Base-by-base conservation (phyloP, 2,797 vertebrate genomes). In the Rhyacichthys aspro region DNA sequence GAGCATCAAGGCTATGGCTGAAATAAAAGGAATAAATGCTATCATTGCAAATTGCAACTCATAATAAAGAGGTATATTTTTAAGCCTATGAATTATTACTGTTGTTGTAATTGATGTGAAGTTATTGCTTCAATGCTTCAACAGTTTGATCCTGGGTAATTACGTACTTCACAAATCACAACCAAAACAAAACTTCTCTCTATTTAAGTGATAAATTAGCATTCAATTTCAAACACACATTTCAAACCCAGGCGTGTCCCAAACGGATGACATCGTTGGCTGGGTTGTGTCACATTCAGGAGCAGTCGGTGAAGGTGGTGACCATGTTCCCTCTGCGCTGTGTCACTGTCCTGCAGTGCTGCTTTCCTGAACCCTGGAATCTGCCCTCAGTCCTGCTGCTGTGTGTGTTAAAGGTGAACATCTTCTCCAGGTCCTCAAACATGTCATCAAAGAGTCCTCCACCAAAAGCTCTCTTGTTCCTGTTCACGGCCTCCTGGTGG, bases 321-420 rank as follows among this genome's bases (percentile, higher is more conserved):
- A 99, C 97, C 96, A 98, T 98, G 86, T 99, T 99, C 56, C 97
- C 98, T 83, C 94, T 87, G 7, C 97, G 92, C 76, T 99, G 94
- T 2, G 97, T 99, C 86, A 98, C 96, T 79, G 97, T 98, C 89
- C 95, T 95, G 80, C 98, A 99, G 83, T 98, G 95, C 67, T 90
- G 93, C 88, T 97, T 96, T 43, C 87, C 93, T n/a, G 96, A 89
- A 62, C 92, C 88, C 8, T 94, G 95, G 80, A 98, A 98, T 59
- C 89, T 79, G 61, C 62, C 72, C 12, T 94, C 95, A 77, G 93
- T 93, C 86, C 93, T 89, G 75, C 95, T 82, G 0, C 87, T 82
- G 1, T 94, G 93, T 1, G 85, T 55, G 81, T 92, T 94, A 58
- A 98, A 96, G 0, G 96, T 95, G 91, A 99, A 98, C 96, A 98